These are phyloP conservation scores for Chiridota heheva DNA, from an alignment of 35 echinoderm and acorn worm species.

Conservation along the genomic window DNA sequence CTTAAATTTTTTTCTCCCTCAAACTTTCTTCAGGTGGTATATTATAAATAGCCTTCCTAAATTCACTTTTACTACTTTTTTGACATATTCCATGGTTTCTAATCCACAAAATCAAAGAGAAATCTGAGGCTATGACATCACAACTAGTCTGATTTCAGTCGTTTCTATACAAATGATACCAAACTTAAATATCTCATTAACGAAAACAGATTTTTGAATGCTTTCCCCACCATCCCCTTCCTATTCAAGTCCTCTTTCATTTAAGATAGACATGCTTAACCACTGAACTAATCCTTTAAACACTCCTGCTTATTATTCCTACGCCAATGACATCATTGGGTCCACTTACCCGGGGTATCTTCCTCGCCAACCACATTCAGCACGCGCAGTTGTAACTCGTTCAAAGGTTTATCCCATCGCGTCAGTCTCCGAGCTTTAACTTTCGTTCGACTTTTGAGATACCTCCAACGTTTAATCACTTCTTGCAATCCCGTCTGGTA, in stretches of 20 bases:
- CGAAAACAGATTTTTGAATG: background rate
- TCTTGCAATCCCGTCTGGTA: conserved; percentile 10
- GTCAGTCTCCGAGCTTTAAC: conserved; percentile 34
- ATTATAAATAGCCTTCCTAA: too few relatives aligned
- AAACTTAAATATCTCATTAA: background rate
- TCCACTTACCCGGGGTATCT: conserved; percentile 1
- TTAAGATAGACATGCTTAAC: background rate
- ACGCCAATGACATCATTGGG: background rate
- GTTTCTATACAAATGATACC: too few relatives aligned
- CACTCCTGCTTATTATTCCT: background rate
- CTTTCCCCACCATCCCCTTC: background rate
- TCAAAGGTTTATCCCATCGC: conserved; percentile 34
- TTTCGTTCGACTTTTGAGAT: conserved; percentile 37
- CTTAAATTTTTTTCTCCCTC: too few relatives aligned
- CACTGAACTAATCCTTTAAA: background rate
- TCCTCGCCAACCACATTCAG: conserved; percentile 27
- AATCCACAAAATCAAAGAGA: too few relatives aligned
- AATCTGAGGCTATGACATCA: too few relatives aligned
- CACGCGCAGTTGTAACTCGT: conserved; percentile 20
- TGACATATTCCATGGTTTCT: too few relatives aligned
- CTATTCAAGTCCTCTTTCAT: background rate
- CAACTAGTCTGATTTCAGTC: too few relatives aligned
- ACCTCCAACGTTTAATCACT: conserved; percentile 38
- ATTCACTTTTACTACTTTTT: too few relatives aligned
- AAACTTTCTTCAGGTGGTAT: too few relatives aligned